Evolutionary conservation across 1,140 invertebrate genomes (phyloP).

Genomic region (Drosophila sp.): DNA sequence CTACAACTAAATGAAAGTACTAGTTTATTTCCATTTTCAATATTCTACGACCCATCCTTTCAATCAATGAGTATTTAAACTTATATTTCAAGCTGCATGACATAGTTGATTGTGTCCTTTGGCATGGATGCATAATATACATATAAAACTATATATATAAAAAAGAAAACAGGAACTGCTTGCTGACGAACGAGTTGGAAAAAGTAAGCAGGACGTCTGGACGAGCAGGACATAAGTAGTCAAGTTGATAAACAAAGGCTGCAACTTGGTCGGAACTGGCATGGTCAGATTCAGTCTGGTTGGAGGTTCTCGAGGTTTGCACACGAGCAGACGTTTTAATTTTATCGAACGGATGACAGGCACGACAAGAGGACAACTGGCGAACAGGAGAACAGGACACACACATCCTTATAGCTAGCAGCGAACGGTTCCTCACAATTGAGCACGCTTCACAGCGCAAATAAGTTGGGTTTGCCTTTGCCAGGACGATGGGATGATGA

Average conservation of each 20-base stretch:
- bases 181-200: conserved; percentile 37
- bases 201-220: conserved; percentile 31
- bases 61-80: neutral
- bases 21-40: no score
- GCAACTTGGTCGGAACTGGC: conserved; percentile 46
- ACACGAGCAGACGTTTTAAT: conserved; percentile 78
- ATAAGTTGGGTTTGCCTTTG: conserved; percentile 57
- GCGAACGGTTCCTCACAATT: conserved; percentile 51
- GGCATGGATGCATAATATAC: neutral
- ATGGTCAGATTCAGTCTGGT: conserved; percentile 5
- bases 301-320: conserved; percentile 47
- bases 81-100: conserved; percentile 5
- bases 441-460: conserved; percentile 72
- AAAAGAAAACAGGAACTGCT: neutral
- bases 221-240: conserved; percentile 35
- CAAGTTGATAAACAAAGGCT: conserved; percentile 71
- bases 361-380: conserved; percentile 41
- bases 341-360: conserved; percentile 74
- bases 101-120: conserved; percentile 27
- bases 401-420: neutral
- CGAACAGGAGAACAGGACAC: conserved; percentile 6
- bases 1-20: no score
- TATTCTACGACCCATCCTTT: no score
- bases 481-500: neutral
- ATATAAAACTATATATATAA: no score